A percentile compares a stretch with the other conserved stretches of the same genome.
Evolutionary conservation across 2,113 vertebrate species (phyloP).

Genomic region (Prunella fulvescens): DNA sequence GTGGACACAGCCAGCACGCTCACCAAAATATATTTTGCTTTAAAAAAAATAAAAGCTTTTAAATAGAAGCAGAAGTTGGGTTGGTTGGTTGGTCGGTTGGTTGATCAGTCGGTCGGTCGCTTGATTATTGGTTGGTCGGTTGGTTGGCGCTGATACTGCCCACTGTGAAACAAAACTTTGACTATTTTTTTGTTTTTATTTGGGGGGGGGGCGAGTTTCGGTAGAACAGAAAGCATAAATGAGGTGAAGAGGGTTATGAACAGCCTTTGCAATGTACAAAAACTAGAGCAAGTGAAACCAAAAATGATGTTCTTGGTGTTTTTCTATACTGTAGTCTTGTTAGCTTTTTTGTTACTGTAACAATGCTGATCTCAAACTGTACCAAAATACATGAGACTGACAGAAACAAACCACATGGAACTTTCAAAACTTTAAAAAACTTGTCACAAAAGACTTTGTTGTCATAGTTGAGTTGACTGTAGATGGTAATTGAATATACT

Average conservation of each 20-base stretch:
- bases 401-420: conserved; percentile 86
- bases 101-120: conserved; percentile 16
- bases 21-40: conserved; percentile 79
- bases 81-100: conserved; percentile 47
- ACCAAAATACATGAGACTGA: conserved; percentile 99
- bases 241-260: conserved; percentile 88
- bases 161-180: conserved; percentile 92
- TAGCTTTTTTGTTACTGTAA: conserved; percentile 99
- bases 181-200: conserved; percentile 69
- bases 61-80: conserved; percentile 73
- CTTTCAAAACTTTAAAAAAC: conserved; percentile 90
- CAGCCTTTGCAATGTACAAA: conserved; percentile 99
- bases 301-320: conserved; percentile 99
- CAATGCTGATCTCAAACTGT: conserved; percentile 99
- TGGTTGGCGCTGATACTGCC: conserved; percentile 80
- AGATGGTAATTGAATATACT: conserved; percentile 99
- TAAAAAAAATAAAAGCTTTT: conserved; percentile 73
- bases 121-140: conserved; percentile 50
- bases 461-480: conserved; percentile 99
- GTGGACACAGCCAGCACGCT: conserved; percentile 80
- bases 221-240: conserved; percentile 79
- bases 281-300: conserved; percentile 99
- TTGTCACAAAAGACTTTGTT: conserved; percentile 97
- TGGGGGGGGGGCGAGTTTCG: conserved; percentile 78
- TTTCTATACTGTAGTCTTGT: conserved; percentile 99